phyloP scores from a whole-genome alignment of 2,888 invertebrate species.

The Seira sanloemensis region DNA sequence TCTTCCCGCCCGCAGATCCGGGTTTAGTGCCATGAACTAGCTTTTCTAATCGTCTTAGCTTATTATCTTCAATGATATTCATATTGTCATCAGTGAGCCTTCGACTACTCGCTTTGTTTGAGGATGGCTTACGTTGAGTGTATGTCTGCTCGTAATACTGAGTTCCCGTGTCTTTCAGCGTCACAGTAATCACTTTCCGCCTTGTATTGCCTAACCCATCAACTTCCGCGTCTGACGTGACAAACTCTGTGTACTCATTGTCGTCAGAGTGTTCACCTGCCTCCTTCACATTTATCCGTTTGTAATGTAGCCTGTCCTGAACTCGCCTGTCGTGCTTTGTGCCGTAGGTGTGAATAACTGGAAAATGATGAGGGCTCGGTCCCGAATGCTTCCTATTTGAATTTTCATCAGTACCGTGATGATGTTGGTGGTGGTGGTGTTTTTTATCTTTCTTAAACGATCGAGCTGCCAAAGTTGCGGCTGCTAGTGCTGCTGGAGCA shows the following conservation, averaged over 20 bases:
- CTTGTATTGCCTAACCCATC: neutral
- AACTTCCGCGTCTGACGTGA: neutral
- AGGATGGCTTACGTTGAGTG: neutral
- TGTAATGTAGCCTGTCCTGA: neutral
- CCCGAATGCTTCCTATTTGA: neutral
- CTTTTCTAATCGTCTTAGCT: too few species aligned
- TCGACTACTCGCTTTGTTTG: neutral
- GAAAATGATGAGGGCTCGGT: neutral
- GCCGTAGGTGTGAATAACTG: neutral
- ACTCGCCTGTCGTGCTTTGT: neutral
- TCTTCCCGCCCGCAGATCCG: neutral
- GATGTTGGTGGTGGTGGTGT: neutral
- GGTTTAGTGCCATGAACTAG: too few species aligned
- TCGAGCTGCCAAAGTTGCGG: neutral
- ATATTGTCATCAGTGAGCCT: neutral
- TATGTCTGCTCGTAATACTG: slow-evolving; percentile 29
- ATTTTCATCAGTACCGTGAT: too few species aligned
- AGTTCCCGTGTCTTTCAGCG: slow-evolving; percentile 13
- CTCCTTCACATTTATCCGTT: neutral
- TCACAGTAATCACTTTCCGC: neutral
- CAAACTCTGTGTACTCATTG: neutral
- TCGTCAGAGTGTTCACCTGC: neutral
- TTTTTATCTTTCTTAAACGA: neutral
- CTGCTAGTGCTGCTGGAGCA: neutral
- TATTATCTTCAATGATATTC: neutral